A percentile compares a stretch with the other conserved stretches of the same genome.
Evolutionary conservation across 2,113 vertebrate genomes (phyloP).

Genomic region (Neolamprologus fasciatus): DNA sequence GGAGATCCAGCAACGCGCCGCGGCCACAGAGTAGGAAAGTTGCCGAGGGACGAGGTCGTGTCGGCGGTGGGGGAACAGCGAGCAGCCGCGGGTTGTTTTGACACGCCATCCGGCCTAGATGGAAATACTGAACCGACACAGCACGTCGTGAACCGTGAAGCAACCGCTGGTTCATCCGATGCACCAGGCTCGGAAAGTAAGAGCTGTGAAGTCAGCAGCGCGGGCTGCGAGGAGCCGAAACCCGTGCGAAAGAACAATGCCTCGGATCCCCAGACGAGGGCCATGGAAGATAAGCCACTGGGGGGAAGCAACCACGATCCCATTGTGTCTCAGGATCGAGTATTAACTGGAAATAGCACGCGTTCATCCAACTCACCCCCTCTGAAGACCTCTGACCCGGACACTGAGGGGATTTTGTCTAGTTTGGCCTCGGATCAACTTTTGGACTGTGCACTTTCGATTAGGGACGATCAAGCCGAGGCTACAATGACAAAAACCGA

Average conservation of each 20-base stretch:
- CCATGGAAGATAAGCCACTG: slow-evolving; percentile 63
- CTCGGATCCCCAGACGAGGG: slow-evolving; percentile 42
- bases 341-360: neutral
- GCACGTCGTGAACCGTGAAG: neutral
- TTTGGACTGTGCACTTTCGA: neutral
- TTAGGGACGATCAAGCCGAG: neutral
- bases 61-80: slow-evolving; percentile 5
- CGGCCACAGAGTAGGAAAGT: slow-evolving; percentile 56
- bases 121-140: neutral
- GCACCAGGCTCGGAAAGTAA: slow-evolving; percentile 8
- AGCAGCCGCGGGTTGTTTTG: neutral
- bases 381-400: neutral
- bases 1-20: slow-evolving; percentile 34
- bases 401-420: neutral
- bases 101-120: neutral
- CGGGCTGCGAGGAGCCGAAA: slow-evolving; percentile 20
- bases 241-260: slow-evolving; percentile 54
- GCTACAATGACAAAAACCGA: slow-evolving; percentile 44
- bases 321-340: neutral
- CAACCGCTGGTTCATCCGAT: slow-evolving; percentile 10
- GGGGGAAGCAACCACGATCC: neutral
- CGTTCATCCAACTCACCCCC: neutral
- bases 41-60: slow-evolving; percentile 47
- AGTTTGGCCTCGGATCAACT: slow-evolving; percentile 1
- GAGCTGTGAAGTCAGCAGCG: slow-evolving; percentile 21